Conservation (phyloP, 2,113 vertebrate species). For the Stegostoma tigrinum region DNA sequence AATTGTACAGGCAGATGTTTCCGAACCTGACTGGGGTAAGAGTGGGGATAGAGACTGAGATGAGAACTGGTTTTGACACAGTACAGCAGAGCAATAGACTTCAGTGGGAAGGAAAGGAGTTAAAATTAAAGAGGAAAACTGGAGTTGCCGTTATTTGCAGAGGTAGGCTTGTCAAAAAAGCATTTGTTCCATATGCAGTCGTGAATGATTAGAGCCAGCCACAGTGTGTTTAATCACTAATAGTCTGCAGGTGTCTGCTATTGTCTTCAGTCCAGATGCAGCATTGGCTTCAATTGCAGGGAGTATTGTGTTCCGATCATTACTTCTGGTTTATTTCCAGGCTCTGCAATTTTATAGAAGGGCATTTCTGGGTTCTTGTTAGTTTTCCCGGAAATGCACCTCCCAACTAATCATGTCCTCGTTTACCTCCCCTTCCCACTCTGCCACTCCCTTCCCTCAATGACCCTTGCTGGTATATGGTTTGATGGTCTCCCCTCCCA, state of each 20-base stretch:
- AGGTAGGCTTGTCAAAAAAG: not conserved
- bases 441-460: not conserved
- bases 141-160: not conserved
- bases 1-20: not conserved
- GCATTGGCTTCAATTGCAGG: not conserved
- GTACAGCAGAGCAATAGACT: not conserved
- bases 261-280: not conserved
- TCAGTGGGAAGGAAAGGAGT: not conserved
- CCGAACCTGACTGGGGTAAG: not conserved
- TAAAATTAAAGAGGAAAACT: not conserved
- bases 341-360: not conserved
- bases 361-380: not conserved
- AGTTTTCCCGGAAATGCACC: not conserved
- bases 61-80: not conserved
- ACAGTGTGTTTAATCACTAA: not conserved
- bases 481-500: not conserved
- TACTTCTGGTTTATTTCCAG: slow-evolving; percentile 22
- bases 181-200: not conserved
- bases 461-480: not conserved
- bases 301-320: slow-evolving; percentile 2
- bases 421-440: not conserved
- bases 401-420: not conserved
- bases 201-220: not conserved
- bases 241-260: slow-evolving; percentile 22
- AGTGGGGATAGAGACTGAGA: not conserved